Evolutionary conservation across 2,113 vertebrate species (phyloP).

Genomic region (Piaya cayana): DNA sequence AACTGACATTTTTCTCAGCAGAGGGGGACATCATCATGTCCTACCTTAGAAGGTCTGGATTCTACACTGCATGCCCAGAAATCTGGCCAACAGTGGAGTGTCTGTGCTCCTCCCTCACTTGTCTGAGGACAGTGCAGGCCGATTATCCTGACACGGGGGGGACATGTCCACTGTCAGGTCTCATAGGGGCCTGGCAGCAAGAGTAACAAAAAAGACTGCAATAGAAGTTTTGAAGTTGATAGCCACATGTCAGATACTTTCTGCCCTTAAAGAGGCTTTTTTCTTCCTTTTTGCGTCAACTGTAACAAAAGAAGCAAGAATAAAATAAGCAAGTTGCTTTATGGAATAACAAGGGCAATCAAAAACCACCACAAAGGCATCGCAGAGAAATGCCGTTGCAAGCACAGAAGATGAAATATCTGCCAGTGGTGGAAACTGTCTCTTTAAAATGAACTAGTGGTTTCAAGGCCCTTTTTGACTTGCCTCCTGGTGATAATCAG

Average conservation of each 20-base stretch:
- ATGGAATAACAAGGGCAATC: slow-evolving; percentile 51
- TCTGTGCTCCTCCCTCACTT: slow-evolving; percentile 72
- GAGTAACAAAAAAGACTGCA: slow-evolving; percentile 70
- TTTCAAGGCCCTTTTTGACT: slow-evolving; percentile 56
- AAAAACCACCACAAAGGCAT: slow-evolving; percentile 60
- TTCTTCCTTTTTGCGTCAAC: slow-evolving; percentile 70
- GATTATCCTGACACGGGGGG: slow-evolving; percentile 67
- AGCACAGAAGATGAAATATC: slow-evolving; percentile 35
- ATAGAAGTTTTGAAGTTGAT: slow-evolving; percentile 70
- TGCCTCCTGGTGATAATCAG: slow-evolving; percentile 52
- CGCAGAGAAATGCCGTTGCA: slow-evolving; percentile 4
- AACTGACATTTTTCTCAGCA: slow-evolving; percentile 64
- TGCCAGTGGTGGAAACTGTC: slow-evolving; percentile 52
- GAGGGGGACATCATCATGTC: slow-evolving; percentile 65
- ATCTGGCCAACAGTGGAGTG: slow-evolving; percentile 68
- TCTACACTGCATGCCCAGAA: slow-evolving; percentile 76
- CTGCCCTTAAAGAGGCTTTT: slow-evolving; percentile 72
- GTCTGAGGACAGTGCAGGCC: slow-evolving; percentile 65
- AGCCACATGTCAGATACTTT: slow-evolving; percentile 71
- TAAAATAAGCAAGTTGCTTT: slow-evolving; percentile 65
- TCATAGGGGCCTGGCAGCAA: slow-evolving; percentile 71
- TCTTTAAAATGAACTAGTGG: slow-evolving; percentile 52
- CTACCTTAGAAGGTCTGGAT: slow-evolving; percentile 72
- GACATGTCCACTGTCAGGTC: slow-evolving; percentile 71
- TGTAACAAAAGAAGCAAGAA: slow-evolving; percentile 74